Base-by-base conservation (phyloP, 2,797 vertebrate genomes). In the Streptopelia turtur region DNA sequence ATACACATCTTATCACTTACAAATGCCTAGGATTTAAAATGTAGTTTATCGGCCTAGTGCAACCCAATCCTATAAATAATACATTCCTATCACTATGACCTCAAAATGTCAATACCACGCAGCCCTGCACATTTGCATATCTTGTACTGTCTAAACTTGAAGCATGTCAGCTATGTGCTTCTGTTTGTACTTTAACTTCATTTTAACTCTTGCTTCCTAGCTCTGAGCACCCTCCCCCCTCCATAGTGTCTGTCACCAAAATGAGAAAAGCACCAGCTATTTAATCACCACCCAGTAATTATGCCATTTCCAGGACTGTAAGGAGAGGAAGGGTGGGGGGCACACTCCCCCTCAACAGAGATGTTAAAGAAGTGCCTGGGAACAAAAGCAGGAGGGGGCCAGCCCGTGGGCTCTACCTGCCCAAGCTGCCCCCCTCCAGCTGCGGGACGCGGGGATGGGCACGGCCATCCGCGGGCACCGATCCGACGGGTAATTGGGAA, bases 31-130 rank as follows among this genome's bases (percentile, higher is more conserved):
- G 90, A 83, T 96, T 95, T 80, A 84, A 94, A 93, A 88, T 83
- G 90, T 89, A 89, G 89, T 96, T 96, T 97, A 91, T 95, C 37
- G 35, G 97, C 94, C 96, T 95, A 87, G 94, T 72, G 81, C 94
- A 96, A 97, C 81, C 53, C 87, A 49, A 69, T 93, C 96, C 97
- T 96, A 97, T 97, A 97, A 97, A 97, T 97, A 97, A 97, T 97
- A 96, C 97, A 97, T 97, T 96, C 95, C 95, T 96, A 97, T 97
- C 97, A 96, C 95, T 91, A 72, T 96, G 97, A 97, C 97, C 97
- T 97, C 97, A 97, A 97, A 97, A 97, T 96, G 97, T 97, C 97
- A 97, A 97, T 97, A 96, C 86, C 1, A 27, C 68, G 11, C 94
- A 96, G 95, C 97, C 96, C 83, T 55, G 69, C 11, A 1, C 87